Conservation (phyloP, 2,113 vertebrate genomes). For the Crocuta crocuta region DNA sequence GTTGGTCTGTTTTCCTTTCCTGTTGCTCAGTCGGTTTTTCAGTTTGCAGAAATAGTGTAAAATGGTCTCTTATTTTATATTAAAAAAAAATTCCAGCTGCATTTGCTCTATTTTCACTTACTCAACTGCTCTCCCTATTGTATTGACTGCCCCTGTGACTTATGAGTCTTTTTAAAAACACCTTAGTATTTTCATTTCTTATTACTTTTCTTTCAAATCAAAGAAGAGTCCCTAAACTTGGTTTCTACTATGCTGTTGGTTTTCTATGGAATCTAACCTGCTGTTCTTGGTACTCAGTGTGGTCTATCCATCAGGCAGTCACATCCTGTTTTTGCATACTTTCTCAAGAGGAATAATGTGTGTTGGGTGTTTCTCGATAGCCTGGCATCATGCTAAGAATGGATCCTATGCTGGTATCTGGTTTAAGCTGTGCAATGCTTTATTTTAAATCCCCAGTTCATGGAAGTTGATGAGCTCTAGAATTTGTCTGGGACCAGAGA, state of each 20-base stretch:
- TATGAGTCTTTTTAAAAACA: background rate
- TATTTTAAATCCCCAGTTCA: background rate
- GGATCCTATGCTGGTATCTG: background rate
- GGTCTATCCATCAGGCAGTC: background rate
- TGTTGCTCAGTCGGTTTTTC: background rate
- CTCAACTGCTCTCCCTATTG: background rate
- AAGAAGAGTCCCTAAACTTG: background rate
- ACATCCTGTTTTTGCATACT: background rate
- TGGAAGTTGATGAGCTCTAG: background rate
- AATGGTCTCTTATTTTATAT: background rate
- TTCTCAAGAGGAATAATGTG: background rate
- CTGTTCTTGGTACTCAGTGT: background rate
- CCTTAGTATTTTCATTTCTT: background rate
- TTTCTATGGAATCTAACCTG: background rate
- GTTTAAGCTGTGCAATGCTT: background rate
- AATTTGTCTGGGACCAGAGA: background rate
- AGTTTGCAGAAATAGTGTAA: background rate
- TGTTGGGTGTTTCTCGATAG: background rate
- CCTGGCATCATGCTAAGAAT: background rate
- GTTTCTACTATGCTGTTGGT: background rate
- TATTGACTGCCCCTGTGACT: background rate
- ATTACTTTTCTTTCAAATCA: conserved; percentile 4
- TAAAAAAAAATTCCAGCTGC: background rate
- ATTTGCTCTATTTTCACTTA: background rate
- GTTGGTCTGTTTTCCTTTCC: background rate